Conservation (phyloP, 2,888 invertebrate species). For the Agriopis marginaria region DNA sequence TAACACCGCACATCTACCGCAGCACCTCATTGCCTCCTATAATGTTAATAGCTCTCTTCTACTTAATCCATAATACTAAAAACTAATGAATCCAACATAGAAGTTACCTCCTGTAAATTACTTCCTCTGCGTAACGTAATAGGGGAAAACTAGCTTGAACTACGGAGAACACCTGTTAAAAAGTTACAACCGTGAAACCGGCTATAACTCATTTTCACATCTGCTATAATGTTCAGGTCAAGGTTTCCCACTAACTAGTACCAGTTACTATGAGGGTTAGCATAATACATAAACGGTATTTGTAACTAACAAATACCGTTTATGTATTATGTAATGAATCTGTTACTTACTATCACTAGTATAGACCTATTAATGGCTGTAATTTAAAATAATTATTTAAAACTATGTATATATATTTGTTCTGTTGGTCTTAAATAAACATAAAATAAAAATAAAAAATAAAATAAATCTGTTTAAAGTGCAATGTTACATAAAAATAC, state of each 20-base stretch:
- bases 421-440: no score
- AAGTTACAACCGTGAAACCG: conserved; percentile 5
- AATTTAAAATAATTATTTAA: no score
- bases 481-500: no score
- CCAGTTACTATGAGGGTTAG: no score
- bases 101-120: not conserved
- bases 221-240: conserved; percentile 7
- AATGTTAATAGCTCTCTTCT: not conserved
- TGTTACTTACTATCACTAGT: no score
- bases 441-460: no score
- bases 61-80: not conserved
- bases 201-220: conserved; percentile 14
- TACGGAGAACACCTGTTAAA: conserved; percentile 13
- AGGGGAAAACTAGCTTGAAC: conserved; percentile 5
- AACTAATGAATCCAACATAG: not conserved
- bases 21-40: no score
- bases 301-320: not conserved
- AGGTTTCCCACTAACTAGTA: conserved; percentile 4
- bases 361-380: no score
- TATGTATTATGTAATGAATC: not conserved
- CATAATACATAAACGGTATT: no score
- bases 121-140: not conserved
- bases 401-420: no score
- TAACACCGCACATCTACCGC: no score
- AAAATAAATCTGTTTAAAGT: no score